Evolutionary conservation across 2,113 vertebrate species (phyloP).

Genomic region (Scolopax mira): DNA sequence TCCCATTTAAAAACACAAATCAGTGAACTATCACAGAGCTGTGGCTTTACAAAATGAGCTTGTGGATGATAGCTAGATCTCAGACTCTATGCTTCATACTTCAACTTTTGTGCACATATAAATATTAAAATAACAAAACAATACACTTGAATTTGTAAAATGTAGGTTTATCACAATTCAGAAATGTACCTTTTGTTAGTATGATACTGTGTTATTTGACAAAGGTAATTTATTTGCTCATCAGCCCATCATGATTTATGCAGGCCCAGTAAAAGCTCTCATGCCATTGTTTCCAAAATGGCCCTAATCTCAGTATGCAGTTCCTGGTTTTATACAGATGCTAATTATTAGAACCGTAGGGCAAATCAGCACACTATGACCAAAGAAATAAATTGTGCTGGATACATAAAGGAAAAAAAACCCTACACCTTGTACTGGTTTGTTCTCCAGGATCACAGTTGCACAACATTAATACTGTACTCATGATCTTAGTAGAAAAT

Average conservation of each 20-base stretch:
- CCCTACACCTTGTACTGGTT: background rate
- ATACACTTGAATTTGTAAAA: background rate
- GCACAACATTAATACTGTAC: constrained; percentile 11
- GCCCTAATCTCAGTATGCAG: background rate
- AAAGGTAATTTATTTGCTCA: background rate
- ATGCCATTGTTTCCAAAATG: background rate
- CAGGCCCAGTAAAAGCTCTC: background rate
- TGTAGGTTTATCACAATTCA: background rate
- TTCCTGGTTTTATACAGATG: background rate
- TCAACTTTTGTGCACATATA: background rate
- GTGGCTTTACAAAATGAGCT: background rate
- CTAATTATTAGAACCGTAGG: background rate
- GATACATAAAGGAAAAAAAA: background rate
- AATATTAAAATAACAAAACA: background rate
- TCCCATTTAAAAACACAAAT: background rate
- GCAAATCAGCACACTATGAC: background rate
- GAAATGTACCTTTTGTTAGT: background rate
- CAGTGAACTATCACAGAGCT: background rate
- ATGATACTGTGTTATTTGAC: background rate
- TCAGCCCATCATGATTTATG: background rate
- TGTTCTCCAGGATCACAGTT: background rate
- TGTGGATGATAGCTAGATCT: background rate
- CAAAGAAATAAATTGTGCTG: background rate
- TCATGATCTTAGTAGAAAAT: constrained; percentile 55
- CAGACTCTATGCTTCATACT: background rate